Evolutionary conservation across 2,888 invertebrate genomes (phyloP).

Genomic region (Pheosia tremula): DNA sequence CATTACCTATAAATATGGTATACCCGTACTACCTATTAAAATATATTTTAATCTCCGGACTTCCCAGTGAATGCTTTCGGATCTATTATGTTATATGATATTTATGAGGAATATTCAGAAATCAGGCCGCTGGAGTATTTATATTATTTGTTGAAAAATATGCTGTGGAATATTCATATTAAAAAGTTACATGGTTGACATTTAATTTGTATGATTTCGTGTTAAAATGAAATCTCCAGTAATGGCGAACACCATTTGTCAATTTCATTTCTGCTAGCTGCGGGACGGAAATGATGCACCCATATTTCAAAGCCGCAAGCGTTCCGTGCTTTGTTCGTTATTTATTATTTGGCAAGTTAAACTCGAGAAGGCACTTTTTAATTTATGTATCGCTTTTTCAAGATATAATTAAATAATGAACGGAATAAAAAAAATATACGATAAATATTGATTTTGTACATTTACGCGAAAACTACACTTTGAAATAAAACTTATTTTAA

Average conservation of each 20-base stretch:
- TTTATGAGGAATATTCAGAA: background rate
- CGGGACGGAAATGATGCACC: conserved; percentile 5
- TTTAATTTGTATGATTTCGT: background rate
- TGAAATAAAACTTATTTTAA: no score
- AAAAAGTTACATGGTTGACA: background rate
- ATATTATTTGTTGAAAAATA: no score
- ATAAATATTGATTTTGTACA: no score
- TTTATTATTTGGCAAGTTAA: conserved; percentile 7
- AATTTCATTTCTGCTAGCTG: conserved; percentile 1
- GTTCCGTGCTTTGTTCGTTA: conserved; percentile 1
- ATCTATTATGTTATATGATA: background rate
- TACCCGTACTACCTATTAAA: background rate
- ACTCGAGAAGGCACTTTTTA: background rate
- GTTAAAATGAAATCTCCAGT: background rate
- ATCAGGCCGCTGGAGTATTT: background rate
- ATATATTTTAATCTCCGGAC: background rate
- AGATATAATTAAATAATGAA: background rate
- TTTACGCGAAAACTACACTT: no score
- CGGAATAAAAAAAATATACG: no score
- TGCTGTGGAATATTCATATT: no score
- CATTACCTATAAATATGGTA: no score
- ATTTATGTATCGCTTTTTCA: background rate
- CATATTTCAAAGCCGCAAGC: conserved; percentile 6
- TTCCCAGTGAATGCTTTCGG: background rate
- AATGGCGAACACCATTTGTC: conserved; percentile 6